Evolutionary conservation across 1,140 invertebrate genomes (phyloP), one percentile per base, ranked within the genome.

Genomic region (Pogonognathellus flavescens): DNA sequence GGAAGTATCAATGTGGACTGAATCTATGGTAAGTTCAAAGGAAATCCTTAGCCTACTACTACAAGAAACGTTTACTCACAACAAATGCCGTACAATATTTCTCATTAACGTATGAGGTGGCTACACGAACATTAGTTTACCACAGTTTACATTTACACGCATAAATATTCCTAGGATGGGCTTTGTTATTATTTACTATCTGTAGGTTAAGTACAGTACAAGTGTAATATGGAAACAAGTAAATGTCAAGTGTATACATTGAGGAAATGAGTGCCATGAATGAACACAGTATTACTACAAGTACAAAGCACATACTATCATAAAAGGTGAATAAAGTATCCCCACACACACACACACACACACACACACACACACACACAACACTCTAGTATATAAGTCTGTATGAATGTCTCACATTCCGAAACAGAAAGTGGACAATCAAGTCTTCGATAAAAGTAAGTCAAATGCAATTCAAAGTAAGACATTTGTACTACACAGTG

Each of bases 341-440:
- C 31, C 31, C 31, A 41, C 31, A 41, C 6, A 41, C 31, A 41
- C 31, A n/a, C n/a, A n/a, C 31, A 41, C 31, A 41, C 31, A 66
- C 20, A 66, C 10, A 13, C 14, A 66, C 3, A 60, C 4, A 13
- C 20, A 66, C 14, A 25, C 62, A 25, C 6, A 20, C 22, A 66
- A 22, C 18, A 20, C 20, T 62, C 11, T 4, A 13, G 11, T 10
- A 10, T 50, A 50, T 50, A 31, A 57, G 70, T 31, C 1, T n/a
- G 8, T 62, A 62, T 20, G 18, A 41, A 1, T 50, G 70, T 76
- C 49, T 76, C 70, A 31, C 70, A 76, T 76, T 76, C 70, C 70
- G 70, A 76, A 76, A 76, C 70, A 76, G 70, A 76, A 76, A 76
- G 70, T 76, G 70, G 70, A 76, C 70, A 76, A 18, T 25, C 49